phyloP scores from a whole-genome alignment of 2,113 vertebrate genomes.

The Turdus rufiventris region DNA sequence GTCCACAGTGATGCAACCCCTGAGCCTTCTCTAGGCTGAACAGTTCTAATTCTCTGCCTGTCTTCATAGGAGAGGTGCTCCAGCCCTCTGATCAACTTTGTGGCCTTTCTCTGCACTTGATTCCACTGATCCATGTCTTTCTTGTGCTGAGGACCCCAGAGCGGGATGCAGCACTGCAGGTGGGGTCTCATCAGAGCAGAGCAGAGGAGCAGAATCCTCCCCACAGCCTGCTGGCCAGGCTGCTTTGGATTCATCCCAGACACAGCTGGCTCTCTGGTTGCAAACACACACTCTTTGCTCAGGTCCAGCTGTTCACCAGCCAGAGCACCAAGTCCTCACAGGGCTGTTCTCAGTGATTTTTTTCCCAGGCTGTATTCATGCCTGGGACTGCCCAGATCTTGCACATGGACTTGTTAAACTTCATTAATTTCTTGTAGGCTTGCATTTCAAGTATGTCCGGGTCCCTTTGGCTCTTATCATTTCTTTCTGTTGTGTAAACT shows the following conservation, averaged over 20 bases:
- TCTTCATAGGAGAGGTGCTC: background rate
- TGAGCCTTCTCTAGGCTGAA: background rate
- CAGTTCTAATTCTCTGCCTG: background rate
- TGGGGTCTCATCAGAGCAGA: background rate
- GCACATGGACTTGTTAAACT: background rate
- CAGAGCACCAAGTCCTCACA: background rate
- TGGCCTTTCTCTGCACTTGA: background rate
- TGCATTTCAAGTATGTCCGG: background rate
- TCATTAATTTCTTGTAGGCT: background rate
- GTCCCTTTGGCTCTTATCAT: background rate
- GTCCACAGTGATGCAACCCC: background rate
- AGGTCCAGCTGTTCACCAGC: background rate
- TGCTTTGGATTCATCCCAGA: background rate
- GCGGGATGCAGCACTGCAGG: background rate
- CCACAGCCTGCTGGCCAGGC: rapidly evolving
- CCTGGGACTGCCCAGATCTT: rapidly evolving
- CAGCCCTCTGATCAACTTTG: background rate
- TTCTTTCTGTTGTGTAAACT: background rate
- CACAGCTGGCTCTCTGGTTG: background rate
- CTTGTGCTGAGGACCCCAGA: background rate
- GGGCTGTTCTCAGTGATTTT: background rate
- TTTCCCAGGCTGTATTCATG: background rate
- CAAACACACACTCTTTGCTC: background rate
- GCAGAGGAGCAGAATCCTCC: background rate
- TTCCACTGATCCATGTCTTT: background rate